phyloP scores from a whole-genome alignment of 2,797 vertebrate genomes.

The Rhincodon typus region DNA sequence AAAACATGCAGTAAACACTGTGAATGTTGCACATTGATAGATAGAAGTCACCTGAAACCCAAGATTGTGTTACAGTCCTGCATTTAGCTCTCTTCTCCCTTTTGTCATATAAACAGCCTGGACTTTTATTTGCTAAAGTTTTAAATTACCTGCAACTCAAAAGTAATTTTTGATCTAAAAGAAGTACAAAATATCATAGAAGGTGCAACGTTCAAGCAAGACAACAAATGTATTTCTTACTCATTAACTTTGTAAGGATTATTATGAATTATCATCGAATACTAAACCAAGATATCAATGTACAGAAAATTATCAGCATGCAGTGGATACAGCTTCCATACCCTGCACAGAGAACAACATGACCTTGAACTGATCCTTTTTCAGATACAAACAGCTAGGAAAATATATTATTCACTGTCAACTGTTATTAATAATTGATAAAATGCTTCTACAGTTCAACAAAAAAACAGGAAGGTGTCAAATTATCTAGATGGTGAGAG shows the following conservation, averaged over 20 bases:
- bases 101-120: not conserved
- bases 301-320: not conserved
- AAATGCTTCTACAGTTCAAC: not conserved
- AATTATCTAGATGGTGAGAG: not conserved
- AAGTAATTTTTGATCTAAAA: not conserved
- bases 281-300: not conserved
- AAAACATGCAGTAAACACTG: not conserved
- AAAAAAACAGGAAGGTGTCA: not conserved
- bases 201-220: not conserved
- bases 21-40: not conserved
- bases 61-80: not conserved
- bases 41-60: conserved; percentile 1
- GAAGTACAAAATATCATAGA: not conserved
- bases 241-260: not conserved
- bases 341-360: not conserved
- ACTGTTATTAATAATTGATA: not conserved
- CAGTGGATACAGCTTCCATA: not conserved
- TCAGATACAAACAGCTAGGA: not conserved
- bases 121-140: not conserved
- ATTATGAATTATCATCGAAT: not conserved
- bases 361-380: not conserved
- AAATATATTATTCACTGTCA: not conserved
- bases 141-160: not conserved
- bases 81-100: conserved; percentile 4
- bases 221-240: not conserved